These are phyloP conservation scores for Monarcha castaneiventris DNA, from an alignment of 2,113 vertebrate species.

Conservation along the genomic window DNA sequence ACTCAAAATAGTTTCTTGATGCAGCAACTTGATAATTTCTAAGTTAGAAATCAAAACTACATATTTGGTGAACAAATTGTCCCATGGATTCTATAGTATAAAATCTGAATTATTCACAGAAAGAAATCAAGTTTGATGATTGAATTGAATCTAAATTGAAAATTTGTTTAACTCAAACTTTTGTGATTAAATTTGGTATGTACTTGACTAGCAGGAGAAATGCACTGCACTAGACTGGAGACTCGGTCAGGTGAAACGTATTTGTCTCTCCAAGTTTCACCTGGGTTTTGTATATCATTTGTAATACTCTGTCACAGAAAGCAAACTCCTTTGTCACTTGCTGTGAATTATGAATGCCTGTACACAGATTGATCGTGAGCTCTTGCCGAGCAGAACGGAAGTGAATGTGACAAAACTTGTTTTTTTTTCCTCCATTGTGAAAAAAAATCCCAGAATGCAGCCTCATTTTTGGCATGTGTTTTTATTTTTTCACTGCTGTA, in stretches of 20 bases:
- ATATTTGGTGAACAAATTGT: not conserved
- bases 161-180: not conserved
- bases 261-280: not conserved
- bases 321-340: not conserved
- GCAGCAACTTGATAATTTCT: not conserved
- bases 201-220: not conserved
- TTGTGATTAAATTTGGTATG: not conserved
- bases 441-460: not conserved
- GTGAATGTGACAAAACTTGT: not conserved
- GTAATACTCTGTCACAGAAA: not conserved
- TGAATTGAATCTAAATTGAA: not conserved
- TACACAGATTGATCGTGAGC: not conserved
- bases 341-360: not conserved
- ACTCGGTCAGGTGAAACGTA: accelerated
- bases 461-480: not conserved
- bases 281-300: not conserved
- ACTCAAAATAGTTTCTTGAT: not conserved
- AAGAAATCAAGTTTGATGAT: not conserved
- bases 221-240: not conserved
- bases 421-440: not conserved
- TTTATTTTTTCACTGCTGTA: not conserved
- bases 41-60: not conserved
- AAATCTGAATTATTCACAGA: not conserved
- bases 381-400: not conserved
- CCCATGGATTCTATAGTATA: not conserved